Percentiles rank a stretch among this genome's conserved stretches.
phyloP scores from a whole-genome alignment of 1,140 invertebrate genomes.

The Drosophila neocordata region DNA sequence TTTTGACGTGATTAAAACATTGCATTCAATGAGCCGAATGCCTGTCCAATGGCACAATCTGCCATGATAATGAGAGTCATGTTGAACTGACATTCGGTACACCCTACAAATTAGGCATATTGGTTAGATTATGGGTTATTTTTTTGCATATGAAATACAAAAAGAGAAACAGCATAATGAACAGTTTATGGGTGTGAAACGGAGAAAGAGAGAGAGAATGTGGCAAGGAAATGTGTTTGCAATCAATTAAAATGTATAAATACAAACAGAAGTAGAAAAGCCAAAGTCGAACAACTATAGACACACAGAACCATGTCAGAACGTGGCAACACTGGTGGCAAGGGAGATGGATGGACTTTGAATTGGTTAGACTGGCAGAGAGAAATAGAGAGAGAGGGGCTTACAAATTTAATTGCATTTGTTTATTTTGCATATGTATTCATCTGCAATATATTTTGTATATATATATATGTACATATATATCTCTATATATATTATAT shows the following conservation, averaged over 20 bases:
- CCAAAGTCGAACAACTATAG: slow-evolving; percentile 31
- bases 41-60: background rate
- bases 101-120: background rate
- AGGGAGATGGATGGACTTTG: background rate
- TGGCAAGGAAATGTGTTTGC: slow-evolving; percentile 52
- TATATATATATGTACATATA: background rate
- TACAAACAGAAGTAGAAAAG: slow-evolving; percentile 27
- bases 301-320: background rate
- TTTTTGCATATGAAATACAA: too few species aligned
- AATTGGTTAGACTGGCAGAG: background rate
- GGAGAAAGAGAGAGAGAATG: background rate
- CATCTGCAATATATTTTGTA: too few species aligned
- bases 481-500: too few species aligned
- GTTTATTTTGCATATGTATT: too few species aligned
- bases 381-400: background rate
- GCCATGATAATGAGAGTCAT: background rate
- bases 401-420: slow-evolving; percentile 3
- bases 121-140: too few species aligned
- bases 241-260: slow-evolving; percentile 65
- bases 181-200: background rate
- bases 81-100: background rate
- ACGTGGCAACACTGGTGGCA: too few species aligned
- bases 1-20: slow-evolving; percentile 43
- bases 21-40: slow-evolving; percentile 37
- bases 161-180: too few species aligned